phyloP scores from a whole-genome alignment of 1,140 invertebrate genomes.

The Portunus trituberculatus region DNA sequence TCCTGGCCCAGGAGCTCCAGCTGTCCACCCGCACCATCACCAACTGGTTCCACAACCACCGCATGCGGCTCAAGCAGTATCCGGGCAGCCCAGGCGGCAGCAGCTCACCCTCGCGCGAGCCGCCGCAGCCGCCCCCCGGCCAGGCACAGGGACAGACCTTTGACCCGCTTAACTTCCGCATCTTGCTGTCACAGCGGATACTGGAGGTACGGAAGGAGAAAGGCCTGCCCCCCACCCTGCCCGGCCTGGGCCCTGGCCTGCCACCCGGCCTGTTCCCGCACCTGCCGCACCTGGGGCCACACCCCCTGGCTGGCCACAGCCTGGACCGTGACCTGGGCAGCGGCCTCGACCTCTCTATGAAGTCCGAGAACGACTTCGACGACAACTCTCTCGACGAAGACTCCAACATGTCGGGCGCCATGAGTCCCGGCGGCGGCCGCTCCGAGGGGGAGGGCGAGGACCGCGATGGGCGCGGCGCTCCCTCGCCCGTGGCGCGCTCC shows the following conservation, averaged over 20 bases:
- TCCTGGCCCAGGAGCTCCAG: constrained; percentile 93
- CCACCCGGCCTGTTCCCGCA: constrained; percentile 86
- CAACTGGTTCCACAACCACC: constrained; percentile 99
- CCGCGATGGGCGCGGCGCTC: constrained; percentile 82
- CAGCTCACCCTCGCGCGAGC: constrained; percentile 60
- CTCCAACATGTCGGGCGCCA: constrained; percentile 78
- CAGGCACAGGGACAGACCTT: constrained; percentile 82
- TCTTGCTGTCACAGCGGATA: constrained; percentile 92
- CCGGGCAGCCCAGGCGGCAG: constrained; percentile 74
- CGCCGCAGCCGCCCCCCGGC: constrained; percentile 61
- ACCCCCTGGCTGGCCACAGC: constrained; percentile 55
- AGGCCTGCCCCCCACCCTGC: constrained; percentile 82
- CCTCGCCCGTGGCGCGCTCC: constrained; percentile 70
- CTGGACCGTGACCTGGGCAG: constrained; percentile 79
- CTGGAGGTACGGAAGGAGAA: constrained; percentile 92
- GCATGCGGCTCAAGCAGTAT: constrained; percentile 95
- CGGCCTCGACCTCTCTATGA: constrained; percentile 80
- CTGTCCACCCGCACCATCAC: constrained; percentile 97
- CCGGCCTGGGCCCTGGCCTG: constrained; percentile 87
- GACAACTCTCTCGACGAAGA: constrained; percentile 78
- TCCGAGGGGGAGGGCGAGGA: constrained; percentile 85
- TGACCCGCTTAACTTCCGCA: constrained; percentile 93
- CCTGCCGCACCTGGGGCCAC: constrained; percentile 71
- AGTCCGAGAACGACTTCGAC: constrained; percentile 78
- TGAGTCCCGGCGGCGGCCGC: constrained; percentile 79